These are phyloP conservation scores for Poeciliopsis occidentalis DNA, from an alignment of 2,113 vertebrate genomes.

Conservation along the genomic window DNA sequence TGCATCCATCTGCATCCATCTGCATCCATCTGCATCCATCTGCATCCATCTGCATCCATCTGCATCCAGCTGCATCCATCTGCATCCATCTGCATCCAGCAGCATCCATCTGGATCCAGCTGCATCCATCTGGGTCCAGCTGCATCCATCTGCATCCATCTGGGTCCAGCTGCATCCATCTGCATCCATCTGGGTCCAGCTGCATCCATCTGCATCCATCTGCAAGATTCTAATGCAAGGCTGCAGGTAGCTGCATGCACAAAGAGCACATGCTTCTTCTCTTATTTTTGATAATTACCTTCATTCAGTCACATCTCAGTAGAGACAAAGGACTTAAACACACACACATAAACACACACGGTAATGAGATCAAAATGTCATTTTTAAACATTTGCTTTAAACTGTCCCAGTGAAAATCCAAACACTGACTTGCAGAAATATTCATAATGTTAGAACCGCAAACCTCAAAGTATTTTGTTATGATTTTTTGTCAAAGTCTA, in stretches of 20 bases:
- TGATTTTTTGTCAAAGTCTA: neutral
- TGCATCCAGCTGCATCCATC: too few relatives aligned
- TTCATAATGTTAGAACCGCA: neutral
- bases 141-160: too few relatives aligned
- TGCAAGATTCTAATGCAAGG: constrained; percentile 30
- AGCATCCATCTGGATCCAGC: too few relatives aligned
- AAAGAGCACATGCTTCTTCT: constrained; percentile 8
- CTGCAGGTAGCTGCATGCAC: constrained; percentile 22
- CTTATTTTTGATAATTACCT: constrained; percentile 11
- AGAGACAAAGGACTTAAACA: neutral
- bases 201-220: too few relatives aligned
- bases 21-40: too few relatives aligned
- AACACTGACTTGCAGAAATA: neutral
- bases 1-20: too few relatives aligned
- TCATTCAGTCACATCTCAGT: neutral
- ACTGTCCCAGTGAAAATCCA: constrained; percentile 1
- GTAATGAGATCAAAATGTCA: neutral
- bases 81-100: too few relatives aligned
- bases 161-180: too few relatives aligned
- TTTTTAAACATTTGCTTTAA: neutral
- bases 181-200: too few relatives aligned
- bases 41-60: too few relatives aligned
- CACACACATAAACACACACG: neutral
- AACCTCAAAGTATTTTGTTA: neutral
- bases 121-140: too few relatives aligned